Evolutionary conservation across 53 echinoderm and acorn worm species (phyloP).

Genomic region (Crossaster papposus): DNA sequence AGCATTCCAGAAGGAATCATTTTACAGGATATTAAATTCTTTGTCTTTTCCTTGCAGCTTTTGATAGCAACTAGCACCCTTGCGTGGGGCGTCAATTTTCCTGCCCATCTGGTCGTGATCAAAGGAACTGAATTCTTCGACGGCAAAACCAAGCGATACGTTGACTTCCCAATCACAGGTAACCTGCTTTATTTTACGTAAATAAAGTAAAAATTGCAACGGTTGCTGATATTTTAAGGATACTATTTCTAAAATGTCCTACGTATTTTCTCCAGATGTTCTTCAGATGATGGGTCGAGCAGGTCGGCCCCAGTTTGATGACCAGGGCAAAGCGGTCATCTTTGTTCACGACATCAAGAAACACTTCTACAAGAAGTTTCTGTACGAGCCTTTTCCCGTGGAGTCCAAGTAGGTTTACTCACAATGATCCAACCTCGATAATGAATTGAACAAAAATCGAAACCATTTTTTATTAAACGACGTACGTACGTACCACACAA

Average conservation of each 20-base stretch:
- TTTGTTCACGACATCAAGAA: constrained; percentile 99
- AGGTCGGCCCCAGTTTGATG: constrained; percentile 98
- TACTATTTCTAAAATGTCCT: neutral
- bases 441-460: neutral
- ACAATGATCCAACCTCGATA: neutral
- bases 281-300: constrained; percentile 99
- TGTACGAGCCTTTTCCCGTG: constrained; percentile 99
- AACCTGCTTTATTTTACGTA: neutral
- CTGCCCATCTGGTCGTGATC: constrained; percentile 95
- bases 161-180: constrained; percentile 99
- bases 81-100: constrained; percentile 99
- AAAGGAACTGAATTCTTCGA: constrained; percentile 99
- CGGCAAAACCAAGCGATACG: constrained; percentile 98
- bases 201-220: neutral
- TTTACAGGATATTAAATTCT: too few species aligned
- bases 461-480: too few species aligned
- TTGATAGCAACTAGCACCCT: constrained; percentile 98
- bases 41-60: constrained; percentile 65
- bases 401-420: constrained; percentile 87
- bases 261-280: constrained; percentile 72
- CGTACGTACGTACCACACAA: too few species aligned
- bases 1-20: too few species aligned
- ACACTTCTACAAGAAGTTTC: constrained; percentile 99
- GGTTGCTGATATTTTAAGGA: too few species aligned
- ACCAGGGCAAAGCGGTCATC: constrained; percentile 93